Evolutionary conservation across 64 coral and sea anemone species (phyloP).

Genomic region (Orbicella faveolata): DNA sequence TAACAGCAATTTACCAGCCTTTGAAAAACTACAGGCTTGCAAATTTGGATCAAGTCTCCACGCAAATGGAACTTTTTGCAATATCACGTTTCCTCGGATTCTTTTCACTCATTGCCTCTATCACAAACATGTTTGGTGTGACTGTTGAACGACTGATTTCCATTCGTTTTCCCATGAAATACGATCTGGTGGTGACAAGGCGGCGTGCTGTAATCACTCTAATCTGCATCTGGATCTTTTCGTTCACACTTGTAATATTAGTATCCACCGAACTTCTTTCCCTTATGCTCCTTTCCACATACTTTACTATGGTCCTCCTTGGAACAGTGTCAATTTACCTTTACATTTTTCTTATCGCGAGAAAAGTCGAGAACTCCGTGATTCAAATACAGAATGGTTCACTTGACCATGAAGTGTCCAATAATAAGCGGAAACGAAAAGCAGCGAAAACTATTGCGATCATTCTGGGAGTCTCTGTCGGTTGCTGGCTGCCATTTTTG

Average conservation of each 20-base stretch:
- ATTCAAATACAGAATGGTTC: neutral
- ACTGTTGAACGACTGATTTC: conserved; percentile 30
- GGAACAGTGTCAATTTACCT: conserved; percentile 24
- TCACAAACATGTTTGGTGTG: conserved; percentile 38
- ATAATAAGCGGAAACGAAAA: neutral
- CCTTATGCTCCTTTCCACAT: neutral
- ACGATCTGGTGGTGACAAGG: conserved; percentile 11
- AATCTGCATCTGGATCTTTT: conserved; percentile 24
- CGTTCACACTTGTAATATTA: neutral
- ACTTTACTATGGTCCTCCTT: neutral
- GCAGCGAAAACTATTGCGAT: conserved; percentile 34
- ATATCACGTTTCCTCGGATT: conserved; percentile 4
- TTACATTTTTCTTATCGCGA: conserved; percentile 35
- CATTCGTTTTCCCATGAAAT: conserved; percentile 36
- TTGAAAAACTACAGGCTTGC: conserved; percentile 18
- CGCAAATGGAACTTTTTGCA: neutral
- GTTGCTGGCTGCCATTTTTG: conserved; percentile 24
- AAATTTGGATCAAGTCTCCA: neutral
- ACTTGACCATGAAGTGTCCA: neutral
- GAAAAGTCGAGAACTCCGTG: neutral
- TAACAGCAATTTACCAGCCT: conserved; percentile 17
- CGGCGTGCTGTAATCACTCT: neutral
- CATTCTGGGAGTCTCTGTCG: neutral
- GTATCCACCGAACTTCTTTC: neutral
- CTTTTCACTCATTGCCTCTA: conserved; percentile 19